A percentile compares a stretch with the other conserved stretches of the same genome.
phyloP scores from a whole-genome alignment of 2,888 invertebrate genomes.

The Drosophila dives region DNA sequence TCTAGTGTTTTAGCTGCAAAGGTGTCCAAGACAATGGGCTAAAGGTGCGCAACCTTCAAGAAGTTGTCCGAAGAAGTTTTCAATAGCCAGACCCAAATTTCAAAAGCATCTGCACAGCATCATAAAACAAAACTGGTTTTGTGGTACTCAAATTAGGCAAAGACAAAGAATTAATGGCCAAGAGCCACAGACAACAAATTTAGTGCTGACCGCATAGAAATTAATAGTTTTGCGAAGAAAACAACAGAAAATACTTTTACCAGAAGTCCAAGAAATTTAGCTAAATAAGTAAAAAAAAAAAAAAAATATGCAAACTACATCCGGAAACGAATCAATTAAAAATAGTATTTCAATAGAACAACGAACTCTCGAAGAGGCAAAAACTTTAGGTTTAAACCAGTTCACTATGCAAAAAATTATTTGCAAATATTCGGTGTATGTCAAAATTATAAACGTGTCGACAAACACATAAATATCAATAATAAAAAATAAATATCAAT shows the following conservation, averaged over 20 bases:
- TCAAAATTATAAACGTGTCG: background rate
- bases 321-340: slow-evolving; percentile 4
- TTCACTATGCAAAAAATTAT: slow-evolving; percentile 10
- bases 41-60: slow-evolving; percentile 36
- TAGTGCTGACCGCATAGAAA: background rate
- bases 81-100: slow-evolving; percentile 43
- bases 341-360: slow-evolving; percentile 24
- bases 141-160: slow-evolving; percentile 5
- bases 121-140: slow-evolving; percentile 49
- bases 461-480: background rate
- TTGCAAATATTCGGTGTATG: slow-evolving; percentile 22
- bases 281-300: background rate
- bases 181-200: slow-evolving; percentile 18
- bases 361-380: slow-evolving; percentile 27
- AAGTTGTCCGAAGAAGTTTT: slow-evolving; percentile 38
- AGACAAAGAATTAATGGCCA: slow-evolving; percentile 28
- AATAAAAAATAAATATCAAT: background rate
- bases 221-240: background rate
- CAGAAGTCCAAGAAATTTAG: background rate
- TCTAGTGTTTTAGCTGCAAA: background rate
- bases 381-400: slow-evolving; percentile 21
- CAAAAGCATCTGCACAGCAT: slow-evolving; percentile 1
- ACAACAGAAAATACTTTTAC: slow-evolving; percentile 4
- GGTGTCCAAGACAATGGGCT: slow-evolving; percentile 23
- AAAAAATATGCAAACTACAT: slow-evolving; percentile 5